Evolutionary conservation across 2,113 vertebrate genomes (phyloP).

Genomic region (Tupaia tana): DNA sequence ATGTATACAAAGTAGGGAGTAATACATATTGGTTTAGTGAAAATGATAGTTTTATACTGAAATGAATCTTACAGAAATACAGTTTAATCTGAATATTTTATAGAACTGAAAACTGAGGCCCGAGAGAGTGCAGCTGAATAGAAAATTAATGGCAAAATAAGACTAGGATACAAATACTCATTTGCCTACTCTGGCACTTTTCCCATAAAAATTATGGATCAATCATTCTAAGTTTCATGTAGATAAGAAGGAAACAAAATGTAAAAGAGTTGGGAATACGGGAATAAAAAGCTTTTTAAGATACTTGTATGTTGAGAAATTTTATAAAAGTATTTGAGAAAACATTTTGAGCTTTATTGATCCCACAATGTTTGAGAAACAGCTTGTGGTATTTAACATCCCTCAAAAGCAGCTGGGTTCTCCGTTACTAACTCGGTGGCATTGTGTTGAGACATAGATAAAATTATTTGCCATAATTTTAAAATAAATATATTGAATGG

Average conservation of each 20-base stretch:
- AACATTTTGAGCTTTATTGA: conserved; percentile 79
- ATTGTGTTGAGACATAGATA: conserved; percentile 62
- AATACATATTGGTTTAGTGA: not conserved
- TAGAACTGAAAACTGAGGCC: not conserved
- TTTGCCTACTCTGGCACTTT: not conserved
- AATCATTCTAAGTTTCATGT: conserved; percentile 7
- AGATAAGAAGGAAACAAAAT: conserved; percentile 47
- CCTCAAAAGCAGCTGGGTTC: conserved; percentile 67
- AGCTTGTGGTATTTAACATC: conserved; percentile 77
- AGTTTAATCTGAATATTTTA: not conserved
- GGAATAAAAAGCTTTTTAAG: conserved; percentile 47
- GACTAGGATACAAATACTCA: not conserved
- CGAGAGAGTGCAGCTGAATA: not conserved
- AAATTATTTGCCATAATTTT: conserved; percentile 66
- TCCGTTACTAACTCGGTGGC: conserved; percentile 44
- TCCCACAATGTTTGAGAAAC: conserved; percentile 69
- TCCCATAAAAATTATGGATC: not conserved
- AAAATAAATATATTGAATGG: conserved; percentile 50
- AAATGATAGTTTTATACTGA: conserved; percentile 31
- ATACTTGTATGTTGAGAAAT: conserved; percentile 49
- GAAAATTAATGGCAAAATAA: not conserved
- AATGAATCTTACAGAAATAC: not conserved
- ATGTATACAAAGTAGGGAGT: not conserved
- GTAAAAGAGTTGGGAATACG: conserved; percentile 34
- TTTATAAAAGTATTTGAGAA: conserved; percentile 63